Evolutionary conservation across 2,797 vertebrate genomes (phyloP), one percentile per base, ranked within the genome.

Genomic region (Potorous gilbertii): DNA sequence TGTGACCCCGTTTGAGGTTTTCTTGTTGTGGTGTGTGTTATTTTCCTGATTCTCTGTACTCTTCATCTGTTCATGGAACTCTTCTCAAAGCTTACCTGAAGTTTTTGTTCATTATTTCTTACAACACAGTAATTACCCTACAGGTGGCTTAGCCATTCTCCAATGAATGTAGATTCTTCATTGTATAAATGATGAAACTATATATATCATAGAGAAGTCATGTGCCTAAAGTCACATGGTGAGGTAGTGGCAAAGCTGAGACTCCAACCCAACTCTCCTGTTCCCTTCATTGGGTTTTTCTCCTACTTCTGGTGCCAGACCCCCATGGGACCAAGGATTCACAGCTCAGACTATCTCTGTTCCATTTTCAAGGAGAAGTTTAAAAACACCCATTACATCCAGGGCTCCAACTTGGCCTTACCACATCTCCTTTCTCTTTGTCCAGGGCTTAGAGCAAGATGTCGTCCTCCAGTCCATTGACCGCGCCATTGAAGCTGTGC

Each of bases 391-490:
- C 9, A 46, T 81, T 40, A 81, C 16, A 46, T n/a, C 66, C 66
- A 40, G 66, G 66, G 5, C 34, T 34, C 14, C 6, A 98, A 98
- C 98, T 97, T 31, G 34, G 46, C 8, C 56, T 24, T 50, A 90
- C 54, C 21, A 40, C 56, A 55, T 97, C 81, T 59, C 55, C 40
- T 50, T 92, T 50, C 21, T 16, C 0, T 52, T 52, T 52, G 55
- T 62, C 59, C 96, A 99, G 99, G 98, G 99, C 93, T 99, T 99
- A 46, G 99, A 99, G 98, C 99, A 99, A 97, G 99, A 99, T 97
- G 99, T 99, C 94, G 99, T 99, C 95, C 98, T 99, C 55, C 99
- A 99, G 98, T 99, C 99, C 11, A 99, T 99, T 55, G 99, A 99
- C 98, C 98, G 99, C 94, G 99, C 99, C 6, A 99, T 99, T 0